Conservation (phyloP, 2,797 vertebrate species). For the Neomorphus geoffroyi region DNA sequence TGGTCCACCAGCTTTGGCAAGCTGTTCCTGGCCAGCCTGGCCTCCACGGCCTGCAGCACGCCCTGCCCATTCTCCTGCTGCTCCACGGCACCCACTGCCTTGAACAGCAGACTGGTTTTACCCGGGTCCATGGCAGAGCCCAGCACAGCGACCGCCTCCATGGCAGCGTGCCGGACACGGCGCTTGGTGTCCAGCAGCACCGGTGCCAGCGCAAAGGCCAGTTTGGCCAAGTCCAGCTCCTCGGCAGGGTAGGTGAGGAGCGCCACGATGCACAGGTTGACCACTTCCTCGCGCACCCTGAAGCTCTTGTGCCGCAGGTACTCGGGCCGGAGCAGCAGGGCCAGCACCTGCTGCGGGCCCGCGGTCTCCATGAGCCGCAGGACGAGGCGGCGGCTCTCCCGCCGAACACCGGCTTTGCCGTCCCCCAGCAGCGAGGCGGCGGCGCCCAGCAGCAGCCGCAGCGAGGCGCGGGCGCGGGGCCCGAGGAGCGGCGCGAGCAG, state of each 20-base stretch:
- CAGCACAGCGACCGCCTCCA: conserved; percentile 87
- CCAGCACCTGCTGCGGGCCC: conserved; percentile 82
- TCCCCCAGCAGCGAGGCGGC: conserved; percentile 85
- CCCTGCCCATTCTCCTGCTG: conserved; percentile 82
- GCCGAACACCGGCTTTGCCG: conserved; percentile 81
- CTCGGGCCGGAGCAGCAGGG: conserved; percentile 75
- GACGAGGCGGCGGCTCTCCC: conserved; percentile 85
- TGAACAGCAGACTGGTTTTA: conserved; percentile 81
- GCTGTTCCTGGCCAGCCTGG: conserved; percentile 83
- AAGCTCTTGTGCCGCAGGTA: conserved; percentile 86
- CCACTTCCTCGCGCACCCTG: conserved; percentile 83
- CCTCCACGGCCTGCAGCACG: conserved; percentile 86
- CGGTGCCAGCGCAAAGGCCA: conserved; percentile 85
- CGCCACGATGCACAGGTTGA: conserved; percentile 84
- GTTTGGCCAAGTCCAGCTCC: conserved; percentile 82
- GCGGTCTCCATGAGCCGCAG: conserved; percentile 82
- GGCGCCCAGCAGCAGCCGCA: conserved; percentile 79
- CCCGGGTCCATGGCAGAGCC: conserved; percentile 82
- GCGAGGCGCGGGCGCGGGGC: conserved; percentile 72
- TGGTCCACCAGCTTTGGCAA: conserved; percentile 82
- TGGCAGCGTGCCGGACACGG: conserved; percentile 86
- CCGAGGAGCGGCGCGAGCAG: conserved; percentile 84
- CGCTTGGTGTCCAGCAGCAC: conserved; percentile 84
- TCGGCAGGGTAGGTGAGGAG: conserved; percentile 84
- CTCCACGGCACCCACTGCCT: conserved; percentile 86